Base-by-base conservation (phyloP, 2,888 invertebrate genomes). In the Drosophila peninsularis region DNA sequence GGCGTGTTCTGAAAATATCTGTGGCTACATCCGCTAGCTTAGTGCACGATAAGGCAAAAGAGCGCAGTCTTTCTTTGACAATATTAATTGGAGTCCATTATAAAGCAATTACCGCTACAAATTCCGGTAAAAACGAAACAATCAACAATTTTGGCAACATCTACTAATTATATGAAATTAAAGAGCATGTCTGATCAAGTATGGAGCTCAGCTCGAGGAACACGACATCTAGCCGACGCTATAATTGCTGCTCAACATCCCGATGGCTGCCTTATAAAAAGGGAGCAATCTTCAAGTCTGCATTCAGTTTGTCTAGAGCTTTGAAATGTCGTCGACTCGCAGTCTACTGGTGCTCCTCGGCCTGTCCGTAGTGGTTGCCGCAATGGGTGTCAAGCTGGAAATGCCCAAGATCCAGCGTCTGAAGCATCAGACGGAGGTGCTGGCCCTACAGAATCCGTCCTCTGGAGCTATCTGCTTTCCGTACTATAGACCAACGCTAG, bases 341-440 rank as follows among this genome's bases (percentile, higher is more conserved):
- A 42, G 34, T 13, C 9, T 64, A 13, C 4, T 70, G 3, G 19
- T 75, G 53, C 34, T 75, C 13, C 44, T 81, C 7, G 60, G 72
- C 37, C 47, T 83, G 50, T 60, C 41, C 54, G 27, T 82, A 47
- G n/a, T 24, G n/a, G 45, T 30, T 3, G 21, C 21, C 34, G 34
- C 10, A 34, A 13, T 5, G 30, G n/a, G 57, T 6, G 36, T 14
- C 11, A 76, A 64, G 30, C 9, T 66, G 14, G 47, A 68, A 14
- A 55, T 62, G 42, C 60, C 66, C 21, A 72, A 72, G 39, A 57
- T 80, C 5, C 42, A 62, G 7, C 17, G 27, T 0, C 55, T 80
- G 42, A 55, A 80, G 44, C 64, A 80, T 6, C 37, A 71, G 21
- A 14, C 83, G 6, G 49, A 71, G 13, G 11, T 41, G 34, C 27